phyloP scores from a whole-genome alignment of 1,140 invertebrate genomes.

The Pachypeltis micranthus region DNA sequence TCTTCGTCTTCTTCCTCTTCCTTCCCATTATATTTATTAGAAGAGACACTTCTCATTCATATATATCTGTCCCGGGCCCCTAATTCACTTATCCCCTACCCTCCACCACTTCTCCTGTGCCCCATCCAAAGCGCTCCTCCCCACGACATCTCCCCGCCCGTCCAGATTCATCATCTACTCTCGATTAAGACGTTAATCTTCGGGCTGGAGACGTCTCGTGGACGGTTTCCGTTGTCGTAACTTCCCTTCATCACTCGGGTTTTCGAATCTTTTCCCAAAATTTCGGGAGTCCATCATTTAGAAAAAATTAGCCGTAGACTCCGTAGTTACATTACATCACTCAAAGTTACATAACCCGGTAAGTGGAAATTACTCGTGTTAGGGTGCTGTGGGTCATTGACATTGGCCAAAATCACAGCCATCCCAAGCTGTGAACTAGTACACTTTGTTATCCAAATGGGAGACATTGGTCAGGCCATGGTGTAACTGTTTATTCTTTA shows the following conservation, averaged over 20 bases:
- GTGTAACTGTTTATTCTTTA: too few relatives aligned
- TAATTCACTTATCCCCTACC: background rate
- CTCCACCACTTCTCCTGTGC: background rate
- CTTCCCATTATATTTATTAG: background rate
- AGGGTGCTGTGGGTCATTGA: background rate
- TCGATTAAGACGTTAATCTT: background rate
- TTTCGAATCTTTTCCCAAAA: background rate
- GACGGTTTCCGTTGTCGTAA: too few relatives aligned
- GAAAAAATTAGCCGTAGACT: background rate
- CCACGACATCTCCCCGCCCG: background rate
- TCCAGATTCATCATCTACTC: background rate
- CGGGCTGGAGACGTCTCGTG: background rate
- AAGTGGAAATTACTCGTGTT: background rate
- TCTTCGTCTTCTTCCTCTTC: too few relatives aligned
- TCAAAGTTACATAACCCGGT: background rate
- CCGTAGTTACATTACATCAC: background rate
- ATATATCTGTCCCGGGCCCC: background rate
- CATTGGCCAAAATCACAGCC: too few relatives aligned
- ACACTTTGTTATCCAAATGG: too few relatives aligned
- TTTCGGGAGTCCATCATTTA: background rate
- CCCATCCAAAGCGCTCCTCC: too few relatives aligned
- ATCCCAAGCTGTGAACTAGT: too few relatives aligned
- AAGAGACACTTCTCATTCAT: background rate
- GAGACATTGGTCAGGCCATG: too few relatives aligned
- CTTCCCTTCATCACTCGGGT: background rate